These are phyloP conservation scores for Chrysogorgia sp. DNA, from an alignment of 92 coral and sea anemone genomes.

Conservation along the genomic window DNA sequence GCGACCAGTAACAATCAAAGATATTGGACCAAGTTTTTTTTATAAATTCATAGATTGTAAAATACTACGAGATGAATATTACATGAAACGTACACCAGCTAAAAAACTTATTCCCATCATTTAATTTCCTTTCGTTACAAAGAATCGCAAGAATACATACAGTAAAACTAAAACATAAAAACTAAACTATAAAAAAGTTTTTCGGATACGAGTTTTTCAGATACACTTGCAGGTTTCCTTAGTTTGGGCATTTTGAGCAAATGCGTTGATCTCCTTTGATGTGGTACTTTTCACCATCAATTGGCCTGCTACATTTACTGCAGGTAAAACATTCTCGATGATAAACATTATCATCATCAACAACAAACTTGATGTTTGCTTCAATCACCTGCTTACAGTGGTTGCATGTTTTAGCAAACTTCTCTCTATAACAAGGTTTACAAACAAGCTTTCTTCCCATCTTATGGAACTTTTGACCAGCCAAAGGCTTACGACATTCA, in stretches of 20 bases:
- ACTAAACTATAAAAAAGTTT: background rate
- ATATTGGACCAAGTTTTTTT: no score
- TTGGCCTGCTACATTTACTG: slow-evolving; percentile 69
- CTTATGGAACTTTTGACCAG: slow-evolving; percentile 96
- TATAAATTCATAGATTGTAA: no score
- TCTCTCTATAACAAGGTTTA: slow-evolving; percentile 86
- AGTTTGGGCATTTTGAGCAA: slow-evolving; percentile 67
- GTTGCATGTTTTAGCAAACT: slow-evolving; percentile 86
- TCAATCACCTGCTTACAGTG: slow-evolving; percentile 79
- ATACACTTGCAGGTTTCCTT: background rate
- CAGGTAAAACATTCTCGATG: slow-evolving; percentile 98
- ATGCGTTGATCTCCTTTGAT: slow-evolving; percentile 72
- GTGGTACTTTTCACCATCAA: slow-evolving; percentile 95
- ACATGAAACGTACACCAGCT: no score
- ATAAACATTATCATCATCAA: slow-evolving; percentile 82
- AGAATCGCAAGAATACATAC: no score
- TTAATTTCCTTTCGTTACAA: no score
- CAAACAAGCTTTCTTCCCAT: slow-evolving; percentile 85
- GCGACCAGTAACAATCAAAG: no score
- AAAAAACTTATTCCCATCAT: no score
- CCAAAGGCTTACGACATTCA: slow-evolving; percentile 76
- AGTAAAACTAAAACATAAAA: background rate
- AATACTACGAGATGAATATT: no score
- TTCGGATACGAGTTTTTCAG: background rate
- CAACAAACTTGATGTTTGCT: slow-evolving; percentile 96